Evolutionary conservation across 2,888 invertebrate species (phyloP).

Genomic region (Hecatera dysodea): DNA sequence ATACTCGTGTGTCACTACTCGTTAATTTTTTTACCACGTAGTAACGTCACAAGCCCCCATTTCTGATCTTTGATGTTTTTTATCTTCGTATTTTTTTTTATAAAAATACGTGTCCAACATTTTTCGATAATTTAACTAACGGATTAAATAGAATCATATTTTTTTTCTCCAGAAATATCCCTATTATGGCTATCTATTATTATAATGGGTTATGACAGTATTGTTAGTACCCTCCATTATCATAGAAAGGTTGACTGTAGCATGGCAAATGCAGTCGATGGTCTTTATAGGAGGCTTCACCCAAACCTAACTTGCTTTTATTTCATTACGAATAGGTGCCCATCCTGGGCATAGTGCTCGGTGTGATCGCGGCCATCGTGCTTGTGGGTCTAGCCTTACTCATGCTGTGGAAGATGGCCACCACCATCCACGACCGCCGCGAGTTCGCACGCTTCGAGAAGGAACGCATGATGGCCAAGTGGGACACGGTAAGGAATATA

Average conservation of each 20-base stretch:
- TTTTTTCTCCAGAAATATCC: no score
- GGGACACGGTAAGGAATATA: slow-evolving; percentile 96
- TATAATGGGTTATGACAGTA: background rate
- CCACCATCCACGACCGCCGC: slow-evolving; percentile 98
- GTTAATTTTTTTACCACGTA: no score
- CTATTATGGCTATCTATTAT: background rate
- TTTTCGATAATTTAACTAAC: no score
- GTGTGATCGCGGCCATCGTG: slow-evolving; percentile 99
- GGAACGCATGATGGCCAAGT: slow-evolving; percentile 99
- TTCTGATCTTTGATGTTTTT: no score
- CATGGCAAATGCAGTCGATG: slow-evolving; percentile 4
- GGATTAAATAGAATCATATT: no score
- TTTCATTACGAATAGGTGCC: slow-evolving; percentile 89
- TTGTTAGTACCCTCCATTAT: background rate
- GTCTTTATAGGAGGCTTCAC: background rate
- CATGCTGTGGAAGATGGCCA: slow-evolving; percentile 98
- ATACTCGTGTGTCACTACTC: no score
- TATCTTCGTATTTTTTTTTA: no score
- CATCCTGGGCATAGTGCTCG: slow-evolving; percentile 96
- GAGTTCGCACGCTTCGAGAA: slow-evolving; percentile 99
- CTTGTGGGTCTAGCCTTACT: slow-evolving; percentile 97
- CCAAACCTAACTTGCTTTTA: slow-evolving; percentile 21
- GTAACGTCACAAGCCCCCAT: no score
- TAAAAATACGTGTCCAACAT: no score
- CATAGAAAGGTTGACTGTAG: slow-evolving; percentile 5